Conservation (phyloP, 2,888 invertebrate genomes). For the Dolomedes plantarius region DNA sequence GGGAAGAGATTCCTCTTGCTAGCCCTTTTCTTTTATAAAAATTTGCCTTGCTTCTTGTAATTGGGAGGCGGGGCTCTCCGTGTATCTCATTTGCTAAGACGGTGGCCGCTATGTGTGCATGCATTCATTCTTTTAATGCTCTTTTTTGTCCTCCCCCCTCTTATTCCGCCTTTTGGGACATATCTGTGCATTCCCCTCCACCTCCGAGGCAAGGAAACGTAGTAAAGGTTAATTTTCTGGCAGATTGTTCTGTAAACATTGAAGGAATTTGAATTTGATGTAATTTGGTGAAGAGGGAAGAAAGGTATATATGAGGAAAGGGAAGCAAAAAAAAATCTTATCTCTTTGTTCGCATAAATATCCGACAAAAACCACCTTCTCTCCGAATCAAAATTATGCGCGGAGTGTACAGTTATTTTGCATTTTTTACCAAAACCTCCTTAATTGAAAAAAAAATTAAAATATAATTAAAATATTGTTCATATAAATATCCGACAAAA, state of each 20-base stretch:
- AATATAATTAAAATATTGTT: too few species aligned
- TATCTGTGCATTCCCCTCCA: not conserved
- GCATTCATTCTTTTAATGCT: conserved; percentile 24
- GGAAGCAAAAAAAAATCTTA: not conserved
- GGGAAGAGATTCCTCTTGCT: not conserved
- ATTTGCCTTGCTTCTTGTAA: conserved; percentile 60
- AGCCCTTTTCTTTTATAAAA: conserved; percentile 47
- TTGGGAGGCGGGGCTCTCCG: conserved; percentile 47
- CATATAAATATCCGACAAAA: too few species aligned
- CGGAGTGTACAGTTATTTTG: too few species aligned
- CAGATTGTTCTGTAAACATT: conserved; percentile 67
- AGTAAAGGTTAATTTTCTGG: conserved; percentile 57
- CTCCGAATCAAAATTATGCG: not conserved
- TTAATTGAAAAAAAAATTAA: too few species aligned
- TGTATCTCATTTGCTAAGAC: conserved; percentile 57
- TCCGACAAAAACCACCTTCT: too few species aligned
- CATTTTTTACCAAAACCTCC: too few species aligned
- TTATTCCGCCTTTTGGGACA: conserved; percentile 11
- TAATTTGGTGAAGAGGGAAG: conserved; percentile 34
- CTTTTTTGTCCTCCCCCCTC: conserved; percentile 20
- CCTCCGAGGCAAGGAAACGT: not conserved
- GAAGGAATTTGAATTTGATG: conserved; percentile 48
- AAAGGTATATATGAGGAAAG: not conserved
- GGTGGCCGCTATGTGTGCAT: conserved; percentile 20
- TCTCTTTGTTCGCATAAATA: too few species aligned